Evolutionary conservation across 2,113 vertebrate species (phyloP).

Genomic region (Anguilla rostrata): DNA sequence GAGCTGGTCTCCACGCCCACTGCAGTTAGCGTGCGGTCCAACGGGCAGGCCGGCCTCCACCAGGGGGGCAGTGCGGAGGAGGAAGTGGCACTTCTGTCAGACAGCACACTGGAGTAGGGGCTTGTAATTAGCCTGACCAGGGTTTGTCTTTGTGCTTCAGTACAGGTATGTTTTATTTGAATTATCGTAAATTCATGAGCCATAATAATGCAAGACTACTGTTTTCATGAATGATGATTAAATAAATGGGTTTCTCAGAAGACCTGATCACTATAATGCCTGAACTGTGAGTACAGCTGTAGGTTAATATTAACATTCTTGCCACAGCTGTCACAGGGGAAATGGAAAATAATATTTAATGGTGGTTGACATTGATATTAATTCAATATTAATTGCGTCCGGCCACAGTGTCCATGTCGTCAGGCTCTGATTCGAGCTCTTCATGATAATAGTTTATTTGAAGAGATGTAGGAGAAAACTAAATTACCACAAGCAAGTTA

Average conservation of each 20-base stretch:
- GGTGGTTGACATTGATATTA: background rate
- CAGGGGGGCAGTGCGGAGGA: background rate
- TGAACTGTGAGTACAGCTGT: slow-evolving; percentile 6
- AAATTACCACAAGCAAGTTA: background rate
- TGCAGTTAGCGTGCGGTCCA: background rate
- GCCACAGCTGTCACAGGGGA: background rate
- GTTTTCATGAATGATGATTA: background rate
- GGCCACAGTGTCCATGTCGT: background rate
- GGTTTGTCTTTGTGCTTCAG: too few relatives aligned
- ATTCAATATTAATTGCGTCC: background rate
- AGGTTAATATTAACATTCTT: slow-evolving; percentile 11
- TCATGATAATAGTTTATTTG: background rate
- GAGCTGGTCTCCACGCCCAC: background rate
- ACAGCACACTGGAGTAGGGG: slow-evolving; percentile 16
- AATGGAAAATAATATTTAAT: background rate
- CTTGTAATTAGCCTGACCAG: too few relatives aligned
- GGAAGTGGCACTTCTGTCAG: slow-evolving; percentile 11
- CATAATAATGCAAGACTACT: too few relatives aligned
- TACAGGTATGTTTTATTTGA: too few relatives aligned
- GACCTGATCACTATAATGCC: background rate
- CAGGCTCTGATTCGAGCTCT: background rate
- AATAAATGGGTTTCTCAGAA: background rate
- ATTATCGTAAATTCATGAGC: too few relatives aligned
- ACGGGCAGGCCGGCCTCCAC: slow-evolving; percentile 26
- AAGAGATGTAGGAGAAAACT: background rate